Base-by-base conservation (phyloP, 2,797 vertebrate genomes). In the Cryptoblepharus egeriae region DNA sequence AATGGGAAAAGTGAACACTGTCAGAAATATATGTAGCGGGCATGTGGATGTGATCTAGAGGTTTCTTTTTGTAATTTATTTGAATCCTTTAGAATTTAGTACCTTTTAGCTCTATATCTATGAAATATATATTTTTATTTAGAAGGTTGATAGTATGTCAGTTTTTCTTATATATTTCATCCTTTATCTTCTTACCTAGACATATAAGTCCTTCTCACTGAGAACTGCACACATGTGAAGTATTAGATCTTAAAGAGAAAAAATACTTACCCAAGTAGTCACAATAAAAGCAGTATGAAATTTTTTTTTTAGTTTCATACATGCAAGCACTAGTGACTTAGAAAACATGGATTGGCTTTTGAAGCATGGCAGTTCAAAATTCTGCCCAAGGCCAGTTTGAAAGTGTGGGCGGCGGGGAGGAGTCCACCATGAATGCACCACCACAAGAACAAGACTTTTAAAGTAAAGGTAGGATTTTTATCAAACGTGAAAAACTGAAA, bases 1-100 rank as follows among this genome's bases (percentile, higher is more conserved):
- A 91, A 78, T 93, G 90, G 39, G 93, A 91, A 88, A 91, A 91
- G 91, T 82, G 90, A 94, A 90, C 94, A 93, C 93, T 89, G 79
- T 90, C 90, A 93, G 88, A 90, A 92, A 89, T 83, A 87, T 90
- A 87, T 90, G 83, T 89, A 87, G 86, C 90, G 93, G 90, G 76
- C 61, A 83, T 89, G 82, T 89, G 92, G 91, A 92, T 91, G 88
- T 94, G 91, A 91, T 91, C 86, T n/a, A 2, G 78, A 73, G 57
- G 55, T 24, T 76, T 57, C 89, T 92, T 87, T 81, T 69, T 65
- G 87, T 45, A 60, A 87, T 91, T 93, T 88, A 87, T 89, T 89
- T 79, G 70, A 79, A 74, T 88, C 67, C 88, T 89, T 87, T 93
- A 83, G 79, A 90, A 86, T 88, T 75, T 76, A 87, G 71, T 35